Percentiles rank a stretch among this genome's conserved stretches.
These are phyloP conservation scores for Cheirogaleus major DNA, from an alignment of 2,797 vertebrate species.

Conservation along the genomic window DNA sequence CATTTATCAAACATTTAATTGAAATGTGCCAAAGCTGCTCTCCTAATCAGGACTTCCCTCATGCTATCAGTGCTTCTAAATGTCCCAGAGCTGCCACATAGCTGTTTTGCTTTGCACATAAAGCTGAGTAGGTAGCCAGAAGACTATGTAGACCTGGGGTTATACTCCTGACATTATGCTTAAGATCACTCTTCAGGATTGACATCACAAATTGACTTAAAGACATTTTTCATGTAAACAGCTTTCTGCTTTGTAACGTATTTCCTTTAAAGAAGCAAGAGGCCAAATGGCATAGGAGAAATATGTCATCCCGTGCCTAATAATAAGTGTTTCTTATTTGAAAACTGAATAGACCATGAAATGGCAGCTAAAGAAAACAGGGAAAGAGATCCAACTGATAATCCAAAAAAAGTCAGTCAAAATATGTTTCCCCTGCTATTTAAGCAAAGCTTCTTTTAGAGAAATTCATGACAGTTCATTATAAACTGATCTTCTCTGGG, in stretches of 20 bases:
- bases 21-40: conserved; percentile 67
- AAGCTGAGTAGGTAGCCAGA: not conserved
- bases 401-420: conserved; percentile 85
- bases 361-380: conserved; percentile 84
- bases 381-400: conserved; percentile 82
- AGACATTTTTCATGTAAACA: not conserved
- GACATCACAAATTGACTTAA: conserved; percentile 40
- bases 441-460: conserved; percentile 4
- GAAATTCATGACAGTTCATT: not conserved
- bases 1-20: conserved; percentile 77
- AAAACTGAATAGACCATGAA: conserved; percentile 83
- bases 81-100: conserved; percentile 44
- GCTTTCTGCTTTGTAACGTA: conserved; percentile 41
- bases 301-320: conserved; percentile 8
- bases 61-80: conserved; percentile 44
- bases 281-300: conserved; percentile 20
- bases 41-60: conserved; percentile 51
- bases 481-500: not conserved
- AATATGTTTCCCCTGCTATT: conserved; percentile 43
- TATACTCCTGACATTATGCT: not conserved
- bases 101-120: conserved; percentile 15
- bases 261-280: conserved; percentile 58
- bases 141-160: not conserved
- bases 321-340: conserved; percentile 70
- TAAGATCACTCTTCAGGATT: conserved; percentile 21